Base-by-base conservation (phyloP, 2,888 invertebrate genomes). In the Oscheius sp. region DNA sequence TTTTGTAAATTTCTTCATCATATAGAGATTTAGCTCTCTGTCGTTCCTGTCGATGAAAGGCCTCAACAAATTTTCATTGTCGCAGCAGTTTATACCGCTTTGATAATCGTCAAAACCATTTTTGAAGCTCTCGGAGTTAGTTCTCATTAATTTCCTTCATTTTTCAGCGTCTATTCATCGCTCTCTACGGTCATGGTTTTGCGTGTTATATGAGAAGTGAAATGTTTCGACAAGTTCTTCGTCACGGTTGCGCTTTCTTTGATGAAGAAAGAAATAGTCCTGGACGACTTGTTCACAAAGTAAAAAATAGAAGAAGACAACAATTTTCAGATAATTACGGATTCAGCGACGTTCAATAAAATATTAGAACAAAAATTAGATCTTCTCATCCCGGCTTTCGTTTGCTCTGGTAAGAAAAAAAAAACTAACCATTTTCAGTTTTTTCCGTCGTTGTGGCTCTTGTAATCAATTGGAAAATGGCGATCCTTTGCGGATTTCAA, bases 91-190 rank as follows among this genome's bases (percentile, higher is more conserved):
- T 84, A 83, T 61, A 77, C 75, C 14, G 81, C 83, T 2, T 63
- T 84, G 28, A 84, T 84, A 56, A 84, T 84, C 54, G 75, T 84
- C 9, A 84, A 84, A 67, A 84, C 84, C 2, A 82, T 82, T 50
- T 84, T 84, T 59, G 84, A 84, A 51, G 81, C 84, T 17, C 72
- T 84, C 20, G 84, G 84, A 49, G 83, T 83, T 3, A 22, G 2
- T 12, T 47, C 20, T 2, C 5, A 47, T 2, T 12, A 17, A 54
- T 17, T 33, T n/a, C 20, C 20, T 28, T 51, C 6, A n/a, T 9
- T 4, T 68, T 78, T 51, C 49, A 79, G 78, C 73, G 83, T 9
- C 69, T 84, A 0, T 80, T 81, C 68, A 81, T 82, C 36, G 80
- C 84, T 8, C 71, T 80, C 0, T 84, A 82, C 62, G 83, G 84